Percentiles rank a stretch among this genome's conserved stretches.
Conservation (phyloP, 2,888 invertebrate genomes). For the Andrena bicolor region DNA sequence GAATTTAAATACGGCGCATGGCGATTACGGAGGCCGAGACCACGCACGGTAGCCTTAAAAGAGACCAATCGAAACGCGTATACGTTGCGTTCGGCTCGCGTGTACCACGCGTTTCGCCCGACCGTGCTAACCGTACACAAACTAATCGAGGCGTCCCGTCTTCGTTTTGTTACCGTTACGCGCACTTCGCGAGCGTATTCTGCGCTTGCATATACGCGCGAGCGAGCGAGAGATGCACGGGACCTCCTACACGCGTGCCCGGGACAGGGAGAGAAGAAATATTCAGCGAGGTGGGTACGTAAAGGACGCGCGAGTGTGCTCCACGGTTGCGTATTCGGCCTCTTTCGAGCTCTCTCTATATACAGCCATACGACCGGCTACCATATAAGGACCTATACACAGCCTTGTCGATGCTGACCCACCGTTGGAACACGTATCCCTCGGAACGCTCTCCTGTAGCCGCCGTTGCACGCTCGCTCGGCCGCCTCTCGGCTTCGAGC, state of each 20-base stretch:
- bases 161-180: constrained; percentile 69
- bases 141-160: constrained; percentile 51
- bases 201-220: background rate
- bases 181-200: constrained; percentile 13
- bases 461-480: constrained; percentile 46
- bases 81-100: constrained; percentile 6
- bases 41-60: constrained; percentile 27
- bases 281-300: constrained; percentile 53
- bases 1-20: background rate
- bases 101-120: constrained; percentile 35
- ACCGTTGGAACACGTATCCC: constrained; percentile 72
- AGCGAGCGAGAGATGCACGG: constrained; percentile 13
- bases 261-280: constrained; percentile 42
- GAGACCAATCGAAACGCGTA: constrained; percentile 26
- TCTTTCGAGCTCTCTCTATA: constrained; percentile 79
- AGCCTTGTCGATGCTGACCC: constrained; percentile 75
- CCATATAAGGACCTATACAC: constrained; percentile 81
- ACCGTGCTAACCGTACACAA: constrained; percentile 17
- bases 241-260: constrained; percentile 25
- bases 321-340: constrained; percentile 77
- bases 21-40: background rate
- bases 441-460: constrained; percentile 65
- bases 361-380: constrained; percentile 77
- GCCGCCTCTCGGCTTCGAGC: constrained; percentile 16
- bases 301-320: constrained; percentile 64